phyloP scores from a whole-genome alignment of 35 echinoderm and acorn worm species.

The Chiridota heheva region DNA sequence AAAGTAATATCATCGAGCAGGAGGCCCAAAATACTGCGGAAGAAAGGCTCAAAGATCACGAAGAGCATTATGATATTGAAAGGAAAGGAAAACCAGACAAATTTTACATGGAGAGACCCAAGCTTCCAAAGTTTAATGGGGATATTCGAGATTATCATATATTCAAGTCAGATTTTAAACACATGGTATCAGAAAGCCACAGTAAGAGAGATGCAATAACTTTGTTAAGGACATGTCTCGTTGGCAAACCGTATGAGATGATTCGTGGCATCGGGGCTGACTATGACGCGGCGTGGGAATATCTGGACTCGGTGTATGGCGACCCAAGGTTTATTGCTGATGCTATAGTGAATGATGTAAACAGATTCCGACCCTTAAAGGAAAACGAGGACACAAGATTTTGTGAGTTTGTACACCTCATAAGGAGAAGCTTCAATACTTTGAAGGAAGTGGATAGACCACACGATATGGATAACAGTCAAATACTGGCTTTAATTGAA shows the following conservation, averaged over 20 bases:
- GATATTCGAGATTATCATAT: conserved; percentile 61
- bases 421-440: conserved; percentile 67
- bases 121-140: conserved; percentile 65
- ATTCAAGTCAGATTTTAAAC: conserved; percentile 59
- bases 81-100: too few relatives aligned
- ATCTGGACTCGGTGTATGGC: conserved; percentile 56
- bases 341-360: conserved; percentile 53
- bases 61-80: too few relatives aligned
- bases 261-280: conserved; percentile 56
- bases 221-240: conserved; percentile 20
- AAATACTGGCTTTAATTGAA: conserved; percentile 56
- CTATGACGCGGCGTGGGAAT: conserved; percentile 68
- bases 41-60: too few relatives aligned
- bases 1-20: too few relatives aligned
- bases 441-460: conserved; percentile 44
- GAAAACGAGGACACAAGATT: conserved; percentile 39
- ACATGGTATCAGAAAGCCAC: neutral
- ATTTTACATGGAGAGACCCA: conserved; percentile 50
- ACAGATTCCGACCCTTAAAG: conserved; percentile 45
- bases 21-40: too few relatives aligned
- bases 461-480: conserved; percentile 44
- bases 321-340: conserved; percentile 64
- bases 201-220: conserved; percentile 52
- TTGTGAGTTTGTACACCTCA: conserved; percentile 56
- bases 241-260: conserved; percentile 53